These are phyloP conservation scores for Ptychochromis oligacanthus DNA, from an alignment of 2,113 vertebrate genomes.

Conservation along the genomic window DNA sequence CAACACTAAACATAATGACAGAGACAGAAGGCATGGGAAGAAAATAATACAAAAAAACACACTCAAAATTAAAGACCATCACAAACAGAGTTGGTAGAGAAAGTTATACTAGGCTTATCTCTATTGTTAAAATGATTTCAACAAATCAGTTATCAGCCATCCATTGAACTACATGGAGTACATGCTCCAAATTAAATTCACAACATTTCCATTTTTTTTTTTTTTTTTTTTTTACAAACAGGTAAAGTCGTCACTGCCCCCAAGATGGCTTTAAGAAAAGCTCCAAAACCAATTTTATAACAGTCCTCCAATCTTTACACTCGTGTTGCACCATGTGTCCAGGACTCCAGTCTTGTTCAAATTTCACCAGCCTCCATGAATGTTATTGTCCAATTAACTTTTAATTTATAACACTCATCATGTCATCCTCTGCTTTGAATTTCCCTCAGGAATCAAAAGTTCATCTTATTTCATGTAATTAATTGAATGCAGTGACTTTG, in stretches of 20 bases:
- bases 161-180: neutral
- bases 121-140: neutral
- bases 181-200: conserved; percentile 1
- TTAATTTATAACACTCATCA: conserved; percentile 8
- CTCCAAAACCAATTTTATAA: neutral
- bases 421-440: neutral
- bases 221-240: neutral
- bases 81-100: neutral
- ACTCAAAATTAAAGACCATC: neutral
- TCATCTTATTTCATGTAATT: neutral
- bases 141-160: neutral
- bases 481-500: conserved; percentile 17
- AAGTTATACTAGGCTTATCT: neutral
- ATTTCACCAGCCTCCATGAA: neutral
- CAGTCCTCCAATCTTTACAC: neutral
- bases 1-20: neutral
- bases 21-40: neutral
- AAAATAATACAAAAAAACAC: neutral
- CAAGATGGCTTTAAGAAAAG: neutral
- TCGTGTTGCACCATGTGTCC: too few relatives aligned
- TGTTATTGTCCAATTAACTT: conserved; percentile 4
- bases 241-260: neutral
- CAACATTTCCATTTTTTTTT: neutral
- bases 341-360: too few relatives aligned
- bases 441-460: neutral